These are phyloP conservation scores for Anas platyrhynchos DNA, from an alignment of 2,113 vertebrate species.

Conservation along the genomic window DNA sequence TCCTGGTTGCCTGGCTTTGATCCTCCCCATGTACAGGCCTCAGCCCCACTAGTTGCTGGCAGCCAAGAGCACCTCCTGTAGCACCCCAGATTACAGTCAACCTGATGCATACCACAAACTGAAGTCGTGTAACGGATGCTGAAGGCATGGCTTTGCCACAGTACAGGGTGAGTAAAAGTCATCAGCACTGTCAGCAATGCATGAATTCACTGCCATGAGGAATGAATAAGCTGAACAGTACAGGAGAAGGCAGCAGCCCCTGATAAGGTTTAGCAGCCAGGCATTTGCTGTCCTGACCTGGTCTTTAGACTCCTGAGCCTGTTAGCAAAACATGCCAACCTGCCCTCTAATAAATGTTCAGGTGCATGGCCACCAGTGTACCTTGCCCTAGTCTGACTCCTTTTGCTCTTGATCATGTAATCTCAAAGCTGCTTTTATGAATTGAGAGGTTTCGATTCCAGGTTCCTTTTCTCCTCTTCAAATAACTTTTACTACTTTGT, in stretches of 20 bases:
- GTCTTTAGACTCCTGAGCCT: not conserved
- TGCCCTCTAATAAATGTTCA: not conserved
- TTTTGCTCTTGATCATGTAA: not conserved
- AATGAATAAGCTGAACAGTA: not conserved
- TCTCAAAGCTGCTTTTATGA: not conserved
- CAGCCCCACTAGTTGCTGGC: not conserved
- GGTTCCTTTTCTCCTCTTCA: not conserved
- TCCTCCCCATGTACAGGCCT: not conserved
- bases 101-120: not conserved
- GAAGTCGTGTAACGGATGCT: not conserved
- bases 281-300: not conserved
- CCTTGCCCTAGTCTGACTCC: not conserved
- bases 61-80: not conserved
- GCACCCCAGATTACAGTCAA: not conserved
- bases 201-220: not conserved
- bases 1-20: not conserved
- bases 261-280: not conserved
- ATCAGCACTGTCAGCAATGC: not conserved
- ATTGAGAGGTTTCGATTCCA: not conserved
- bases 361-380: accelerated
- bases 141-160: accelerated
- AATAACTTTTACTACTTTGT: not conserved
- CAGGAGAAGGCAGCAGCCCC: not conserved
- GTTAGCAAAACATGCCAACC: not conserved
- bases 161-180: not conserved